Evolutionary conservation across 2,888 invertebrate species (phyloP).

Genomic region (Drosophila kanekoi): DNA sequence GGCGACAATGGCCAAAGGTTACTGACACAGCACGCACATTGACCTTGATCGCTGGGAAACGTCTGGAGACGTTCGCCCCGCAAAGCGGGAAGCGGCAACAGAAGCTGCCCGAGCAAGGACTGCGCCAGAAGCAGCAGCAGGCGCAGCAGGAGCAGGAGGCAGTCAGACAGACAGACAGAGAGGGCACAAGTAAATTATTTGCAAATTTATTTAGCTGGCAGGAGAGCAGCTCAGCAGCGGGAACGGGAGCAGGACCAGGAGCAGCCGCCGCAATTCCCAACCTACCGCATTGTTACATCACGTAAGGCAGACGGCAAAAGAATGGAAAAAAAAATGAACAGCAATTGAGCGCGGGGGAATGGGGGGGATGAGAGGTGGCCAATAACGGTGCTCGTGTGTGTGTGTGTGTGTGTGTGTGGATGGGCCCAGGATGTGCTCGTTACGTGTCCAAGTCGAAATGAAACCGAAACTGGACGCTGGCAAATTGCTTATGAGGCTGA

Average conservation of each 20-base stretch:
- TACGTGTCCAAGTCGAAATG: conserved; percentile 67
- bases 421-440: conserved; percentile 60
- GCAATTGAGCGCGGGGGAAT: not conserved
- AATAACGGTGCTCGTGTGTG: conserved; percentile 46
- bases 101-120: conserved; percentile 11
- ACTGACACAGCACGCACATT: conserved; percentile 81
- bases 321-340: conserved; percentile 14
- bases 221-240: not conserved
- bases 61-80: conserved; percentile 54
- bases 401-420: conserved; percentile 2
- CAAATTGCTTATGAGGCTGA: conserved; percentile 59
- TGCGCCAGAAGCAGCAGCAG: conserved; percentile 11
- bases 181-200: conserved; percentile 69
- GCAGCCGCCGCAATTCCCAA: conserved; percentile 56
- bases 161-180: conserved; percentile 26
- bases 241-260: conserved; percentile 5
- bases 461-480: conserved; percentile 77
- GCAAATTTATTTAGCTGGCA: conserved; percentile 70
- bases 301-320: conserved; percentile 61
- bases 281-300: conserved; percentile 78
- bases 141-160: conserved; percentile 9
- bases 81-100: conserved; percentile 25
- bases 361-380: conserved; percentile 5
- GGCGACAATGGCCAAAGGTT: conserved; percentile 77
- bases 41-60: conserved; percentile 73